Evolutionary conservation across 2,113 vertebrate species (phyloP).

Genomic region (Cephalopholis sonnerati): DNA sequence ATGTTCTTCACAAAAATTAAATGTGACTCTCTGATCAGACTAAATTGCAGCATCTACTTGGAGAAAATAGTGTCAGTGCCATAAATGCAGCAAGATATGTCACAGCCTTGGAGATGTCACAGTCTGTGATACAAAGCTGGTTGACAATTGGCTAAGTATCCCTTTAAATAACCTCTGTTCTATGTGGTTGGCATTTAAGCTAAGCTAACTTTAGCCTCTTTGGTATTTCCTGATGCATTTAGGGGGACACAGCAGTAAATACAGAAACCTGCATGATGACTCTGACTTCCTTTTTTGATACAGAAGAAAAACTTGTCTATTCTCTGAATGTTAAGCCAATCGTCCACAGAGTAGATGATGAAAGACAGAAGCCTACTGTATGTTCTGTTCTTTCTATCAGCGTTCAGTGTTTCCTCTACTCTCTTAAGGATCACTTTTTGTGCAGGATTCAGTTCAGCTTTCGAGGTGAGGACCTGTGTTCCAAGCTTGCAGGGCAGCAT

Average conservation of each 20-base stretch:
- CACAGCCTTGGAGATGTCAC: no score
- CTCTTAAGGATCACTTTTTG: not conserved
- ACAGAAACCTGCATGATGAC: not conserved
- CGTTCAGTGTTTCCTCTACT: not conserved
- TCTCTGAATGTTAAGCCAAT: no score
- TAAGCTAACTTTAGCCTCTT: not conserved
- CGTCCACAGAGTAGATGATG: not conserved
- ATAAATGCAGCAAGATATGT: no score
- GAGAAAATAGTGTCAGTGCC: no score
- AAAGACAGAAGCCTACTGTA: not conserved
- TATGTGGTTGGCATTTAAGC: not conserved
- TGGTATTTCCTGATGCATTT: not conserved
- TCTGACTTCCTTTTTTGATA: not conserved
- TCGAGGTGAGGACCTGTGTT: conserved; percentile 6
- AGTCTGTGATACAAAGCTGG: no score
- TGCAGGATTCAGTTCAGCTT: not conserved
- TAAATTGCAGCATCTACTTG: no score
- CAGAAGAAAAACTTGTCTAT: not conserved
- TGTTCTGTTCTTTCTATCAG: not conserved
- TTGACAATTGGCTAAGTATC: no score
- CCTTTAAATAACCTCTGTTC: no score
- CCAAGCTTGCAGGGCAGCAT: conserved; percentile 20
- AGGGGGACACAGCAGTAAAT: not conserved
- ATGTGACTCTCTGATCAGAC: no score
- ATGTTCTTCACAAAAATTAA: no score